Evolutionary conservation across 2,113 vertebrate genomes (phyloP).

Genomic region (Urocynchramus pylzowi): DNA sequence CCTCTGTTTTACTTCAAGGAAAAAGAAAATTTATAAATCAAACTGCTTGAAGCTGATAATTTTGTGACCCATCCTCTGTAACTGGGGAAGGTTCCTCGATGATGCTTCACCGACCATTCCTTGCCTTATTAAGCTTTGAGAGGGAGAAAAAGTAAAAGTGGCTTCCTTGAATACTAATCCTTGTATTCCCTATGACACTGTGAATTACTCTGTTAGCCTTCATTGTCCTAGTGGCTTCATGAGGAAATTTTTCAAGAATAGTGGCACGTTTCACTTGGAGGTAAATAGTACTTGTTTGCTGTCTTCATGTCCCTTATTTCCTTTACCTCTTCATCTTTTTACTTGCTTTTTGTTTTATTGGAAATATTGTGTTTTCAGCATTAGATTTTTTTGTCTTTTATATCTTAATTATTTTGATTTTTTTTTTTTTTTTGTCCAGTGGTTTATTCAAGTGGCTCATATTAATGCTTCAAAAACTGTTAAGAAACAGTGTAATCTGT

Average conservation of each 20-base stretch:
- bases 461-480: not conserved
- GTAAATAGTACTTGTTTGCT: not conserved
- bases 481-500: not conserved
- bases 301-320: not conserved
- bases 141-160: not conserved
- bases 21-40: not conserved
- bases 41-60: not conserved
- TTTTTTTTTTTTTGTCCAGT: not conserved
- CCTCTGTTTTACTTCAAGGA: not conserved
- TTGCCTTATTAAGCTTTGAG: not conserved
- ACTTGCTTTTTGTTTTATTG: not conserved
- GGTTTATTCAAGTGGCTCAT: not conserved
- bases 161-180: not conserved
- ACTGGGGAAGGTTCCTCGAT: rapidly evolving
- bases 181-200: not conserved
- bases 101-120: not conserved
- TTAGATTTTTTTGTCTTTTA: not conserved
- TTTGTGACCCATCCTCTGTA: not conserved
- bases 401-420: not conserved
- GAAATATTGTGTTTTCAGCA: not conserved
- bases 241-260: not conserved
- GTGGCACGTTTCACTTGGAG: not conserved
- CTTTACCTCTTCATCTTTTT: not conserved
- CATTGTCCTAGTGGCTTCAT: not conserved
- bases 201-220: not conserved